Evolutionary conservation across 1,140 invertebrate genomes (phyloP), one percentile per base, ranked within the genome.

Genomic region (Thaumetopoea pityocampa): DNA sequence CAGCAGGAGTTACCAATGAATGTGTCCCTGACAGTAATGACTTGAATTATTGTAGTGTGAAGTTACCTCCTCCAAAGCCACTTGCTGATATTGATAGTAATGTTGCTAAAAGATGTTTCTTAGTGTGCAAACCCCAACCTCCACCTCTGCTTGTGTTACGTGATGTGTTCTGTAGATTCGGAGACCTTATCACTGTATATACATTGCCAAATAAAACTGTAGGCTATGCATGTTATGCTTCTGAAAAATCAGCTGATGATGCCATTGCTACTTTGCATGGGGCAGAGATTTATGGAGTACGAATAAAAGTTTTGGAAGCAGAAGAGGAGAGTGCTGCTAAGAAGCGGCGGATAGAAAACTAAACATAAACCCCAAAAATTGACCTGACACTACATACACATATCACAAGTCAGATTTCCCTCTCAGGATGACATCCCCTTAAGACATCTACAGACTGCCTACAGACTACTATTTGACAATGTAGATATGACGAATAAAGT

Each of bases 81-180:
- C 85, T 95, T 51, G 90, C 92, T 1, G 88, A 90, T 42, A 90
- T 79, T 38, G 66, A 77, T 29, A 67, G 59, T 23, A 35, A 53
- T 4, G 58, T 67, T n/a, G 76, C 61, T 23, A 69, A 77, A 29
- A 64, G 72, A 43, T 74, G 68, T 20, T 93, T 93, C 54, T 89
- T 94, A 33, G 90, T 93, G 6, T 94, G 90, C 57, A 91, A 93
- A 40, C 94, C 93, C 6, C 88, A 91, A 46, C 91, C 94, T 32
- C 92, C 95, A 8, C 91, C 94, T 1, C 88, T 93, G 33, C 90
- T 91, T 51, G 91, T 94, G 4, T 86, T 98, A 63, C 91, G 93
- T 62, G 95, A 97, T 77, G 90, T 94, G 1, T 98, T 98, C 77
- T 94, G 93, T 63, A 89, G 95, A 58, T 97, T 97, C 86, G 95